Evolutionary conservation across 2,888 invertebrate genomes (phyloP).

Genomic region (Polymixis flavicincta): DNA sequence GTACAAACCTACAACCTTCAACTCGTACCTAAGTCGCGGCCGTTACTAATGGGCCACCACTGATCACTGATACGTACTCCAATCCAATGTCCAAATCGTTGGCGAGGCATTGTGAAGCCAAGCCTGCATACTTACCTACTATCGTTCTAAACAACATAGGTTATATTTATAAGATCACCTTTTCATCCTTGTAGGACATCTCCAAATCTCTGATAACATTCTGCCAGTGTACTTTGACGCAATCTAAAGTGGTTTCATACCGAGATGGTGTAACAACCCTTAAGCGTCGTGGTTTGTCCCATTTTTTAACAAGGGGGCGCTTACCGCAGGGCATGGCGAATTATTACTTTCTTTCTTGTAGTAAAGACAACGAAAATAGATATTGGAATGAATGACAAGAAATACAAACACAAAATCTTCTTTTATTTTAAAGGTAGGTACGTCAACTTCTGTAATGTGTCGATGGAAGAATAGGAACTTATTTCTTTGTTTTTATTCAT

Average conservation of each 20-base stretch:
- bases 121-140: background rate
- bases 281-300: conserved; percentile 80
- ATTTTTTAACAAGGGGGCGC: conserved; percentile 78
- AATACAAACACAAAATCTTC: conserved; percentile 22
- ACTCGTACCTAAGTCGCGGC: too few relatives aligned
- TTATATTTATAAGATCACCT: conserved; percentile 70
- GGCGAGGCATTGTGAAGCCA: background rate
- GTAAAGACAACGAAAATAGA: background rate
- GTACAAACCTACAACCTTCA: too few relatives aligned
- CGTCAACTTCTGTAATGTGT: conserved; percentile 18
- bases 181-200: conserved; percentile 84
- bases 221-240: conserved; percentile 85
- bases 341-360: background rate
- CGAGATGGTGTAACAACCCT: conserved; percentile 79
- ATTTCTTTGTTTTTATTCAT: background rate
- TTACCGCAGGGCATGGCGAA: conserved; percentile 83
- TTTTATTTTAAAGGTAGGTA: conserved; percentile 39
- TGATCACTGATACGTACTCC: background rate
- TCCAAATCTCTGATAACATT: conserved; percentile 83
- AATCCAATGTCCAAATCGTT: background rate
- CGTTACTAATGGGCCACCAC: too few relatives aligned
- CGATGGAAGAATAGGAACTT: conserved; percentile 30
- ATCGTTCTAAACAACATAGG: background rate
- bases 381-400: background rate
- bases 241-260: conserved; percentile 84